Percentiles rank a stretch among this genome's conserved stretches.
Conservation (phyloP, 2,888 invertebrate genomes). For the Thalpophila matura region DNA sequence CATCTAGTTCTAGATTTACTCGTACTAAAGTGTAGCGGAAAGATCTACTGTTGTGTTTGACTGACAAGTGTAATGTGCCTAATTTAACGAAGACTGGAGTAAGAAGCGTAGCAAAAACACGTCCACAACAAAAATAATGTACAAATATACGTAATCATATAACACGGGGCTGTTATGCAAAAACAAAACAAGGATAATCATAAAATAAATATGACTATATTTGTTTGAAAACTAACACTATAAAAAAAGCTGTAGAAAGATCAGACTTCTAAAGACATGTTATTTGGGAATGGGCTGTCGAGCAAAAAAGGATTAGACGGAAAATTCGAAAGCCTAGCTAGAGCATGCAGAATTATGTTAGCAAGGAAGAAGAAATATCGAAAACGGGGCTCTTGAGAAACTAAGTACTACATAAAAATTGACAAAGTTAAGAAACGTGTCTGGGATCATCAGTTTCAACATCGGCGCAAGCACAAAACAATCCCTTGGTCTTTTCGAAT, state of each 20-base stretch:
- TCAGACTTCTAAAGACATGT: background rate
- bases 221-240: slow-evolving; percentile 2
- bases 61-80: slow-evolving; percentile 14
- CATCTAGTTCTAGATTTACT: slow-evolving; percentile 19
- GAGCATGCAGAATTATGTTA: slow-evolving; percentile 33
- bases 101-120: slow-evolving; percentile 26
- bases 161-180: slow-evolving; percentile 56
- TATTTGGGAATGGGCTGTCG: slow-evolving; percentile 2
- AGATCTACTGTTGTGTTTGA: slow-evolving; percentile 14
- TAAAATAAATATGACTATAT: slow-evolving; percentile 13
- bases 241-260: background rate
- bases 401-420: slow-evolving; percentile 4
- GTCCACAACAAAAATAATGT: slow-evolving; percentile 24
- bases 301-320: slow-evolving; percentile 13
- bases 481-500: slow-evolving; percentile 17
- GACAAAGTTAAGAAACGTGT: slow-evolving; percentile 8
- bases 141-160: slow-evolving; percentile 18
- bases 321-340: background rate
- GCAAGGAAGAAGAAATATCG: slow-evolving; percentile 1
- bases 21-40: background rate
- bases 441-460: slow-evolving; percentile 2
- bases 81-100: slow-evolving; percentile 12
- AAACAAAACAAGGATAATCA: slow-evolving; percentile 36
- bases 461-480: slow-evolving; percentile 41
- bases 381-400: slow-evolving; percentile 2